Conservation (phyloP, 1,140 invertebrate genomes). For the Sesamia nonagrioides region DNA sequence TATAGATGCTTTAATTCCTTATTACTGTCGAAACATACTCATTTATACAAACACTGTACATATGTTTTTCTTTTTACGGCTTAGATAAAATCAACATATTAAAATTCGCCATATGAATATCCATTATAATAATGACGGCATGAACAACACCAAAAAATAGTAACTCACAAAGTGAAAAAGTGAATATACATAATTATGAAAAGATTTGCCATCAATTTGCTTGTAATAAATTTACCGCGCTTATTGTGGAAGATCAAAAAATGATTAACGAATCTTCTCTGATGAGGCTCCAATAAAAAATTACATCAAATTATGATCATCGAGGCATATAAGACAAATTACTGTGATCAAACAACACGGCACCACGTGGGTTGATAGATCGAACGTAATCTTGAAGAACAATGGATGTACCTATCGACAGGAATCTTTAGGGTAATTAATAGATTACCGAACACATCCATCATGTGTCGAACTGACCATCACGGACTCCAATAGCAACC, state of each 20-base stretch:
- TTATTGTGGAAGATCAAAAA: conserved; percentile 31
- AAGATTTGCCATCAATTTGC: conserved; percentile 38
- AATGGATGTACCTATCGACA: conserved; percentile 76
- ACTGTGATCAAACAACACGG: conserved; percentile 72
- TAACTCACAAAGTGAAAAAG: neutral
- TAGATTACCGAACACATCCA: conserved; percentile 76
- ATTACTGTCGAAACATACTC: neutral
- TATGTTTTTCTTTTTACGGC: neutral
- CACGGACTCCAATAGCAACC: conserved; percentile 12
- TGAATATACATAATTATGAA: conserved; percentile 36
- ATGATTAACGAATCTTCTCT: conserved; percentile 43
- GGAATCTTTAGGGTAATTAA: conserved; percentile 80
- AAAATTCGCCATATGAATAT: neutral
- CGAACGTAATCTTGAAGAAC: conserved; percentile 69
- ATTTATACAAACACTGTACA: neutral
- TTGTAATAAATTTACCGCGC: conserved; percentile 29
- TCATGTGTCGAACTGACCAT: conserved; percentile 61
- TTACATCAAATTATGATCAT: conserved; percentile 63
- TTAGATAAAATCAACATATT: neutral
- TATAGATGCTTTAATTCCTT: neutral
- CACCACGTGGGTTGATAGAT: conserved; percentile 81
- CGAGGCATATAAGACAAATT: conserved; percentile 79
- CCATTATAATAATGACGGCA: neutral
- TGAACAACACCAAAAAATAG: conserved; percentile 10
- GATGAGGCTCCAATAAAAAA: conserved; percentile 47